A percentile compares a stretch with the other conserved stretches of the same genome.
These are phyloP conservation scores for Propithecus deckenii DNA, from an alignment of 2,797 vertebrate genomes.

Conservation along the genomic window DNA sequence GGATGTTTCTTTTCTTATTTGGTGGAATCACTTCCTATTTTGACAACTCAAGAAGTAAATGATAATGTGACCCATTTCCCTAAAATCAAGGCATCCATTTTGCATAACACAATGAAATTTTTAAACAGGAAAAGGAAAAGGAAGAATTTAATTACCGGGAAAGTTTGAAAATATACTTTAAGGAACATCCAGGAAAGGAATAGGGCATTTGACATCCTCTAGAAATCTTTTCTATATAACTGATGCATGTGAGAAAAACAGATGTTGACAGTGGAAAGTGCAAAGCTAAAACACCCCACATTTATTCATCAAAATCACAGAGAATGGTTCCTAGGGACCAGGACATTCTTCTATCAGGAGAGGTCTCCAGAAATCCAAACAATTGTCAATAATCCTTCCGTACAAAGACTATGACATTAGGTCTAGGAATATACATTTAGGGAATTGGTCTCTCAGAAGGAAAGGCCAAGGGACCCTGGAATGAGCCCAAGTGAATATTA, in stretches of 20 bases:
- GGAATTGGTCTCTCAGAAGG: not conserved
- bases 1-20: constrained; percentile 34
- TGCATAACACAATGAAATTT: constrained; percentile 71
- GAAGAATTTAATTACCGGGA: constrained; percentile 75
- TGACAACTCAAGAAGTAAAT: constrained; percentile 67
- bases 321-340: not conserved
- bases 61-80: constrained; percentile 55
- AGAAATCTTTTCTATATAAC: constrained; percentile 60
- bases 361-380: not conserved
- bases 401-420: not conserved
- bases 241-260: constrained; percentile 63
- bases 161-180: constrained; percentile 71
- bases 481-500: not conserved
- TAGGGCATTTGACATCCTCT: constrained; percentile 52
- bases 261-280: constrained; percentile 36
- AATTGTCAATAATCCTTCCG: not conserved
- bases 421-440: not conserved
- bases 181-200: constrained; percentile 71
- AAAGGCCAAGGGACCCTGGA: not conserved
- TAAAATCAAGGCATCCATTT: constrained; percentile 66
- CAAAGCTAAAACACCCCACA: not conserved
- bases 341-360: not conserved
- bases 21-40: constrained; percentile 61
- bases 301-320: not conserved
- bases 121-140: constrained; percentile 78